Base-by-base conservation (phyloP, 1,140 invertebrate genomes). In the Bombus superbus region DNA sequence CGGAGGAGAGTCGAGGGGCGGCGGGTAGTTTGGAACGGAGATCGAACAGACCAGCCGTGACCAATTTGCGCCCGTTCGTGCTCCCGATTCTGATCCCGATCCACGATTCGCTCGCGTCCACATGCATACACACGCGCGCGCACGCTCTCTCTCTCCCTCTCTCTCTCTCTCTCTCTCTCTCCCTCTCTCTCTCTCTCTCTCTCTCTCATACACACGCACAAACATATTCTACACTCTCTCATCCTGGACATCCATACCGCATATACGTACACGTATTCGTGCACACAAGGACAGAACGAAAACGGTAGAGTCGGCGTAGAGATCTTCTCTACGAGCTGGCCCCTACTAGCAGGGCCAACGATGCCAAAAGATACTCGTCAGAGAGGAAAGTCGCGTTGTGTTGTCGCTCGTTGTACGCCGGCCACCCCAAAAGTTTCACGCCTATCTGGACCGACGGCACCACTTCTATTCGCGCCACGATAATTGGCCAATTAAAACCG, bases 401-500 rank as follows among this genome's bases (percentile, higher is more conserved):
- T 90, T 92, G 89, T 90, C 87, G 90, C 89, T 92, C 90, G 93
- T 81, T 81, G 91, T 94, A 91, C 92, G 90, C 90, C 91, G 91
- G 91, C 88, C 91, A 94, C 93, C 93, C 93, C 93, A 93, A 93
- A 91, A 94, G 91, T 93, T 94, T 95, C 94, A 95, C 93, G 94
- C 94, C 92, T 94, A 94, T 94, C 94, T 94, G 93, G 92, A 93
- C 87, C 91, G 91, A 91, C 92, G 91, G 83, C 89, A 92, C 89
- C 92, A 92, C 92, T 93, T 85, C 77, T 94, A 94, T 94, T 92
- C 91, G 93, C 92, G 91, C 90, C 92, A 94, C 93, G 93, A 95
- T 95, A 95, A 95, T 95, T 95, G 95, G 94, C 94, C 95, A 95
- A 95, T 95, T 95, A 95, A 95, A 95, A 95, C 92, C 84, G 90